Conservation (phyloP, 2,113 vertebrate species). For the Phyllostomus hastatus region DNA sequence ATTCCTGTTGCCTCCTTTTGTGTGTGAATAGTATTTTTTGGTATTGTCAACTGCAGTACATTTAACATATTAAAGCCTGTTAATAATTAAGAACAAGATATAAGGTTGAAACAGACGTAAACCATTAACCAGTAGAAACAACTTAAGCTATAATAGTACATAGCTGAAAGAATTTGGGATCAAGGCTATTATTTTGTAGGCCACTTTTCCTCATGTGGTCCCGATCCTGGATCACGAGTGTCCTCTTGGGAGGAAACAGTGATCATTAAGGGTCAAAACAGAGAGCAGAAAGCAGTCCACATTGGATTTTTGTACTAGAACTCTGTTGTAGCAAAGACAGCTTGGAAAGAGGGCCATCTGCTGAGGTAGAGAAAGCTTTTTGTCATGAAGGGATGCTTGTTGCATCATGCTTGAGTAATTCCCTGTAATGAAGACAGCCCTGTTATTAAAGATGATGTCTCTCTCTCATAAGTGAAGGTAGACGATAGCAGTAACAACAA, state of each 20-base stretch:
- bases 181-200: slow-evolving; percentile 15
- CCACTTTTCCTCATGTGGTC: neutral
- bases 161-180: neutral
- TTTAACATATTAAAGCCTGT: slow-evolving; percentile 45
- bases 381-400: neutral
- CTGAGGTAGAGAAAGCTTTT: slow-evolving; percentile 18
- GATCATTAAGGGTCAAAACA: neutral
- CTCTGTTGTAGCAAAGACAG: slow-evolving; percentile 7
- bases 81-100: slow-evolving; percentile 58
- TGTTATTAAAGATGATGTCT: neutral
- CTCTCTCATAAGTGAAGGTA: neutral
- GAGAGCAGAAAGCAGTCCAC: neutral
- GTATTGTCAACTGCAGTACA: neutral
- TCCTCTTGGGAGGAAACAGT: neutral
- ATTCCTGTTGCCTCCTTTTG: neutral
- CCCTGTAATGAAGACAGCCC: neutral
- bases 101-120: neutral
- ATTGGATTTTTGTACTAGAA: slow-evolving; percentile 29
- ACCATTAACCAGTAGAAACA: slow-evolving; percentile 34
- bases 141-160: neutral
- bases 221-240: neutral
- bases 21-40: neutral
- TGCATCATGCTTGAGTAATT: neutral
- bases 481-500: neutral
- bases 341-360: slow-evolving; percentile 11